Conservation (phyloP, 1,140 invertebrate genomes). For the Meloidogyne chitwoodi region DNA sequence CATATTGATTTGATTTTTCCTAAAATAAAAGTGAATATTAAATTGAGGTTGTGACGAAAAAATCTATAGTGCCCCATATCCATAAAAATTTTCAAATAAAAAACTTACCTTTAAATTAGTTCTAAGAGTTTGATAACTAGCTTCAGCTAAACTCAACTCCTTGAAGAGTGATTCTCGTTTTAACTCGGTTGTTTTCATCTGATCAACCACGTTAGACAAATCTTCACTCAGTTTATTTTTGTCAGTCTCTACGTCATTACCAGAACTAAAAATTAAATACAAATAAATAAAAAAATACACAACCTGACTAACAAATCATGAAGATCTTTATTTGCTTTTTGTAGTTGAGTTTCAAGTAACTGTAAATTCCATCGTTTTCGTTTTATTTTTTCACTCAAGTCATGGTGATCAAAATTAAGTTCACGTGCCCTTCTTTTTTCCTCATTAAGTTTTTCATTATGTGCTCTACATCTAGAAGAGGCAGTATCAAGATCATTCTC, state of each 20-base stretch:
- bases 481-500: not conserved
- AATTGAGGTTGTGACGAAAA: too few species aligned
- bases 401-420: not conserved
- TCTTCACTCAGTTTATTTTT: not conserved
- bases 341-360: constrained; percentile 5
- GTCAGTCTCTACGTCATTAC: constrained; percentile 3
- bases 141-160: not conserved
- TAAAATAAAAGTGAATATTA: not conserved
- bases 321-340: constrained; percentile 7
- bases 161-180: not conserved
- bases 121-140: not conserved
- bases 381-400: not conserved
- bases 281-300: not conserved
- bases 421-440: not conserved
- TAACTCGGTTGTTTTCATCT: not conserved
- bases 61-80: too few species aligned
- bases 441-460: not conserved
- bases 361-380: not conserved
- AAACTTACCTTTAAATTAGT: not conserved
- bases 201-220: not conserved
- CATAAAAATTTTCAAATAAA: not conserved
- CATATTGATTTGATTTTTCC: not conserved
- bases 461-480: not conserved
- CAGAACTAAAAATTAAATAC: constrained; percentile 19
- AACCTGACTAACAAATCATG: constrained; percentile 15